Conservation (phyloP, 1,140 invertebrate genomes). For the Drosophila erecta region DNA sequence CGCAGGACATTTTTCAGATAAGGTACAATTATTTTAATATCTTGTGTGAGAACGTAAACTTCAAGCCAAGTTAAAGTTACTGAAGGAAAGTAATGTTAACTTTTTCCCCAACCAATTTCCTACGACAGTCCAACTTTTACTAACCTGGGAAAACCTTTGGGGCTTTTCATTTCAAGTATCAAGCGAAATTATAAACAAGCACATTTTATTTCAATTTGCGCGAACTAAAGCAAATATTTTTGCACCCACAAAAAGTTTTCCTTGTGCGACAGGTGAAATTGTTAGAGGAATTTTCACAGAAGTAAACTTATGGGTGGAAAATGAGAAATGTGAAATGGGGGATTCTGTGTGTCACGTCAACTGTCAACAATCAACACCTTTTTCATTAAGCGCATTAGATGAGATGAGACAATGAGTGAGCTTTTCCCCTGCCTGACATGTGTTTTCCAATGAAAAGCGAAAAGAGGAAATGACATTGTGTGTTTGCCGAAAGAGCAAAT, state of each 20-base stretch:
- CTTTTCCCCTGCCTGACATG: slow-evolving; percentile 55
- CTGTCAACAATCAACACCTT: slow-evolving; percentile 82
- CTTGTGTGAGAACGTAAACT: slow-evolving; percentile 9
- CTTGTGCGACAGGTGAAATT: slow-evolving; percentile 50
- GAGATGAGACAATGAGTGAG: slow-evolving; percentile 60
- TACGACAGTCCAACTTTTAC: slow-evolving; percentile 31
- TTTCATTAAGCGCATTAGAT: slow-evolving; percentile 82
- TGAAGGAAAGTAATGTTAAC: slow-evolving; percentile 23
- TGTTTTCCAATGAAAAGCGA: slow-evolving; percentile 79
- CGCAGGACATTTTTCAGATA: slow-evolving; percentile 2
- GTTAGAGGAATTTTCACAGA: slow-evolving; percentile 28
- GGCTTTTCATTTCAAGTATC: slow-evolving; percentile 49
- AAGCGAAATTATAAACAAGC: slow-evolving; percentile 48
- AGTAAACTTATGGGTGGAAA: slow-evolving; percentile 35
- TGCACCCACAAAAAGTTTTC: slow-evolving; percentile 51
- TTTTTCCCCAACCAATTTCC: slow-evolving; percentile 38
- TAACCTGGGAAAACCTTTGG: slow-evolving; percentile 36
- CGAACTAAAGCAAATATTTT: slow-evolving; percentile 71
- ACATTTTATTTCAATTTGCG: slow-evolving; percentile 60
- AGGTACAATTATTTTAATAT: slow-evolving; percentile 21
- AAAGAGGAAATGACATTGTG: slow-evolving; percentile 73
- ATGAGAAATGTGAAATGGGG: slow-evolving; percentile 9
- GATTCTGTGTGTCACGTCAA: slow-evolving; percentile 39
- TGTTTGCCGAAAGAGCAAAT: slow-evolving; percentile 51
- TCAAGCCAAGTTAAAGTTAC: slow-evolving; percentile 13